phyloP scores from a whole-genome alignment of 2,113 vertebrate genomes.

The Pluvialis apricaria region DNA sequence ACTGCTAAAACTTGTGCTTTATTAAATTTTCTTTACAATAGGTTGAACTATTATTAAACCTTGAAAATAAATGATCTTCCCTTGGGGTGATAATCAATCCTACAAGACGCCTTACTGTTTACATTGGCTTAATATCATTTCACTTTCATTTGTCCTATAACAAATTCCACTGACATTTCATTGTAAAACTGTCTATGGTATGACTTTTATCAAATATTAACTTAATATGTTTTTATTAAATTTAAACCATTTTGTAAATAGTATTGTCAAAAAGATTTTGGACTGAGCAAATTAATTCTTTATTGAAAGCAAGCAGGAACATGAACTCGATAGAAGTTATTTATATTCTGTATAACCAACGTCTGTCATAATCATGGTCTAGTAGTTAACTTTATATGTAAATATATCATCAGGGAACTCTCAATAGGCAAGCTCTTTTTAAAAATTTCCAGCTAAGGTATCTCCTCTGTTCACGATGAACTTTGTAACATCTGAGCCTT shows the following conservation, averaged over 20 bases:
- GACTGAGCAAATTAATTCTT: not conserved
- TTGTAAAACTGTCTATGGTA: not conserved
- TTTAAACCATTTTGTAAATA: not conserved
- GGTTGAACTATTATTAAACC: not conserved
- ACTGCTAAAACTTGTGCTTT: not conserved
- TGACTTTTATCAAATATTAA: slow-evolving; percentile 15
- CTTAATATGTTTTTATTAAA: not conserved
- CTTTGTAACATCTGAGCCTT: not conserved
- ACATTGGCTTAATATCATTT: not conserved
- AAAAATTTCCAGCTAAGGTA: not conserved
- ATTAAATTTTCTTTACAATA: not conserved
- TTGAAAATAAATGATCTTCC: not conserved
- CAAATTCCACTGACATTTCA: not conserved
- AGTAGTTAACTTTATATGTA: not conserved
- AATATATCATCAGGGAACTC: not conserved
- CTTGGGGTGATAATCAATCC: slow-evolving; percentile 3
- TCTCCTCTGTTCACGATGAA: not conserved
- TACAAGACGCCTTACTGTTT: not conserved
- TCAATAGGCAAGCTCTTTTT: not conserved
- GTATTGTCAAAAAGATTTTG: not conserved
- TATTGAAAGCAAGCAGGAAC: not conserved
- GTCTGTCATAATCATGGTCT: not conserved
- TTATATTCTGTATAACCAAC: not conserved
- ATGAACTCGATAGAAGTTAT: not conserved
- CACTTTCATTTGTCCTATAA: slow-evolving; percentile 17